A percentile compares a stretch with the other conserved stretches of the same genome.
These are phyloP conservation scores for Lepus timidus DNA, from an alignment of 2,113 vertebrate species.

Conservation along the genomic window DNA sequence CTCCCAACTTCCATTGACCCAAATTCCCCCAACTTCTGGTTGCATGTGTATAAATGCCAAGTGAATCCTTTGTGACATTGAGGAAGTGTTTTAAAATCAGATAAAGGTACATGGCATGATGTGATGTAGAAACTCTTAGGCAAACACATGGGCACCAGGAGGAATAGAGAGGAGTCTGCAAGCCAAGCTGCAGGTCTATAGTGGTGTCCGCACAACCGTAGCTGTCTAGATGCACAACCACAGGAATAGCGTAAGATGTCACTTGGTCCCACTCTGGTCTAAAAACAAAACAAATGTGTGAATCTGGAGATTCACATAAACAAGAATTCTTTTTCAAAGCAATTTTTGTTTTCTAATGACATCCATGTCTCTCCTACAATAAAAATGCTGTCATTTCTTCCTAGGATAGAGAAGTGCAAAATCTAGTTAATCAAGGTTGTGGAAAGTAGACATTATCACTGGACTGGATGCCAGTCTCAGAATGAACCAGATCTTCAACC, in stretches of 20 bases:
- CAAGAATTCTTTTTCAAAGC: not conserved
- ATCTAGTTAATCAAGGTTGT: not conserved
- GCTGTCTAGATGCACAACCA: not conserved
- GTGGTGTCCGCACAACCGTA: too few relatives aligned
- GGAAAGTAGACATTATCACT: not conserved
- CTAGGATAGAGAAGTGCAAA: not conserved
- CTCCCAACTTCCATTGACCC: not conserved
- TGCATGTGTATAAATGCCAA: not conserved
- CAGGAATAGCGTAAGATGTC: not conserved
- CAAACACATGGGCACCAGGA: not conserved
- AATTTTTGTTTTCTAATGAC: not conserved
- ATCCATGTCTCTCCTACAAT: not conserved
- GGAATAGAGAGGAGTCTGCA: not conserved
- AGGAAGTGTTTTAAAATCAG: not conserved
- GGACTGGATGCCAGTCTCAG: not conserved
- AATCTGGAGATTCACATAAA: not conserved
- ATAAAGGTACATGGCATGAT: not conserved
- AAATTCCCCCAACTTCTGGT: not conserved
- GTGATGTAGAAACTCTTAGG: not conserved
- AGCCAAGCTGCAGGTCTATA: not conserved
- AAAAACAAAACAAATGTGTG: not conserved
- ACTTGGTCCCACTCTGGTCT: not conserved
- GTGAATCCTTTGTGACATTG: not conserved
- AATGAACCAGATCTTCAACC: not conserved
- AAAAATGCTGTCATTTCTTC: not conserved